These are phyloP conservation scores for Atrina japonica DNA, from an alignment of 2,888 invertebrate genomes.

Conservation along the genomic window DNA sequence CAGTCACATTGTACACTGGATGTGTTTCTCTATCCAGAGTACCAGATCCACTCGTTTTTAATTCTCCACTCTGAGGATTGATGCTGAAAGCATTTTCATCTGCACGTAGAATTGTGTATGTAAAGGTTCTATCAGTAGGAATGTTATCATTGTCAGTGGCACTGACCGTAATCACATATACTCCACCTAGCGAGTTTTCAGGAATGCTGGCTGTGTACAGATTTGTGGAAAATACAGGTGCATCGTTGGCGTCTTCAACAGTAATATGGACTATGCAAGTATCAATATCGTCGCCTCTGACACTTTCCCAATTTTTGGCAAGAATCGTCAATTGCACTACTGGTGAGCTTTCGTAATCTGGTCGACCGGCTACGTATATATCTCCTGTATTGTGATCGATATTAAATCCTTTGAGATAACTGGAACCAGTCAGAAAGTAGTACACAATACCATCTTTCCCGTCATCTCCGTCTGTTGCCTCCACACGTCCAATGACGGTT, in stretches of 20 bases:
- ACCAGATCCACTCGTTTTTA: slow-evolving; percentile 64
- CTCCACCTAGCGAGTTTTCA: slow-evolving; percentile 93
- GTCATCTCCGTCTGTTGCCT: slow-evolving; percentile 71
- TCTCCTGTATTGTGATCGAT: slow-evolving; percentile 91
- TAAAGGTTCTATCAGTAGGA: slow-evolving; percentile 65
- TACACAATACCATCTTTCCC: slow-evolving; percentile 84
- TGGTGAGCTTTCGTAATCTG: slow-evolving; percentile 81
- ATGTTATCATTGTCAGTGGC: slow-evolving; percentile 83
- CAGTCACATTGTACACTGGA: slow-evolving; percentile 66
- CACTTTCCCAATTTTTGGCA: slow-evolving; percentile 96
- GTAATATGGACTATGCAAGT: slow-evolving; percentile 96
- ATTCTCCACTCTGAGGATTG: slow-evolving; percentile 59
- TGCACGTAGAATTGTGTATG: slow-evolving; percentile 69
- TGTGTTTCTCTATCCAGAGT: slow-evolving; percentile 71
- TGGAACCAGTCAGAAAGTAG: slow-evolving; percentile 95
- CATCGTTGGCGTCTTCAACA: slow-evolving; percentile 97
- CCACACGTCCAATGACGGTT: slow-evolving; percentile 61
- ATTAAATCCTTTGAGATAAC: slow-evolving; percentile 94
- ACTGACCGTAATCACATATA: slow-evolving; percentile 90
- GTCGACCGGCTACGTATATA: slow-evolving; percentile 89
- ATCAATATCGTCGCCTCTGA: slow-evolving; percentile 96
- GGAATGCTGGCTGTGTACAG: slow-evolving; percentile 89
- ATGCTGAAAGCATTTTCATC: slow-evolving; percentile 65
- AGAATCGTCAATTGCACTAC: slow-evolving; percentile 87
- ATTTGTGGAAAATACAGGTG: slow-evolving; percentile 92